These are phyloP conservation scores for Lysandra bellargus DNA, from an alignment of 2,888 invertebrate genomes.

Conservation along the genomic window DNA sequence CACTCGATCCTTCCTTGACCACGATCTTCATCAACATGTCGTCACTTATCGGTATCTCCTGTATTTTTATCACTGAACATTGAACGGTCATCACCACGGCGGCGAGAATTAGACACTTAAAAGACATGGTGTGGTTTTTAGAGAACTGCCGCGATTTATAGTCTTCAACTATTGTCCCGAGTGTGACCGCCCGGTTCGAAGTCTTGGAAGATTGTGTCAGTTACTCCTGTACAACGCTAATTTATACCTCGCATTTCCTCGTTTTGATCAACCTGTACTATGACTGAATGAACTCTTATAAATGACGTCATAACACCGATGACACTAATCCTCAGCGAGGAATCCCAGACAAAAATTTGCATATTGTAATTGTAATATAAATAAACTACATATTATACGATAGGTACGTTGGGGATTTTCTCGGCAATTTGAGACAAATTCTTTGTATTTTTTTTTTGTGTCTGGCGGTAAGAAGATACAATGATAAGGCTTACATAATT, in stretches of 20 bases:
- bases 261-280: not conserved
- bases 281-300: not conserved
- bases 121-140: conserved; percentile 29
- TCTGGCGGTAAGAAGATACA: not conserved
- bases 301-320: not conserved
- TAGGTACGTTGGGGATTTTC: not conserved
- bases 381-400: not conserved
- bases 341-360: not conserved
- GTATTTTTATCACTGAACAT: conserved; percentile 39
- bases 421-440: not conserved
- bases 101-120: conserved; percentile 9
- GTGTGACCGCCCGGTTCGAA: not conserved
- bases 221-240: not conserved
- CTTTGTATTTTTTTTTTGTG: not conserved
- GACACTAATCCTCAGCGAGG: not conserved
- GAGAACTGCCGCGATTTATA: not conserved
- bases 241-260: not conserved
- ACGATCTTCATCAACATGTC: conserved; percentile 36
- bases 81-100: conserved; percentile 31
- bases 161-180: not conserved
- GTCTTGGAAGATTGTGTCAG: not conserved
- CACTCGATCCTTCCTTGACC: conserved; percentile 34
- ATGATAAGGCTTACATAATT: no score
- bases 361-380: not conserved
- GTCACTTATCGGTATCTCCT: conserved; percentile 36